phyloP scores from a whole-genome alignment of 2,888 invertebrate genomes.

The Plagodis pulveraria region DNA sequence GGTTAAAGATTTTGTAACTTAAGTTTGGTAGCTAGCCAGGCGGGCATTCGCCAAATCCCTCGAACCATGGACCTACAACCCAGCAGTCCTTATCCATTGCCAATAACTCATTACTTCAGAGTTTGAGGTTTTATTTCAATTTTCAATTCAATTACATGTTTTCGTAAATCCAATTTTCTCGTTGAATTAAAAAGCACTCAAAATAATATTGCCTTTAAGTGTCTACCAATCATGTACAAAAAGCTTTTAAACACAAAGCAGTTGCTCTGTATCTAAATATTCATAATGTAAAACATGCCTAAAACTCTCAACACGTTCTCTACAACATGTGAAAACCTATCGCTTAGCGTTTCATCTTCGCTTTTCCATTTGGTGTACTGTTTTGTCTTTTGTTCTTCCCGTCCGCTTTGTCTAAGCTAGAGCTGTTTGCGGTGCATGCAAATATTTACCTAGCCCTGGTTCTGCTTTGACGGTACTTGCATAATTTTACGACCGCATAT shows the following conservation, averaged over 20 bases:
- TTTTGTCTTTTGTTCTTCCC: slow-evolving; percentile 73
- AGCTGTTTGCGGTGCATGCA: slow-evolving; percentile 62
- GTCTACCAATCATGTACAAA: slow-evolving; percentile 27
- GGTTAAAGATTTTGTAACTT: no score
- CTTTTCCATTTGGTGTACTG: slow-evolving; percentile 58
- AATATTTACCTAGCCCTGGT: slow-evolving; percentile 69
- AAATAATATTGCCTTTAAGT: slow-evolving; percentile 5
- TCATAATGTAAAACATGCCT: slow-evolving; percentile 33
- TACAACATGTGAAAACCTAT: slow-evolving; percentile 37
- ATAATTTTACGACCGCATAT: slow-evolving; percentile 56
- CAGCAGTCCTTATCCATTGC: no score
- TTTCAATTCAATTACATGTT: no score
- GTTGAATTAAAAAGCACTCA: slow-evolving; percentile 12
- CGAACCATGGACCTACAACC: no score
- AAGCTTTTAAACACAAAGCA: slow-evolving; percentile 41
- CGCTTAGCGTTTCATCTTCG: slow-evolving; percentile 45
- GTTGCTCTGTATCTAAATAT: slow-evolving; percentile 46
- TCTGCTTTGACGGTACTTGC: slow-evolving; percentile 59
- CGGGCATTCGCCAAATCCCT: no score
- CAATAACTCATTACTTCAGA: no score
- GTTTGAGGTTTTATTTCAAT: no score
- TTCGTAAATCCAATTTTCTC: not conserved
- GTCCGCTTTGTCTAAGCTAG: slow-evolving; percentile 64
- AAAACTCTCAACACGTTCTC: slow-evolving; percentile 7
- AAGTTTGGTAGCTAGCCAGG: no score